Evolutionary conservation across 2,888 invertebrate genomes (phyloP).

Genomic region (Drosophila vallismaia): DNA sequence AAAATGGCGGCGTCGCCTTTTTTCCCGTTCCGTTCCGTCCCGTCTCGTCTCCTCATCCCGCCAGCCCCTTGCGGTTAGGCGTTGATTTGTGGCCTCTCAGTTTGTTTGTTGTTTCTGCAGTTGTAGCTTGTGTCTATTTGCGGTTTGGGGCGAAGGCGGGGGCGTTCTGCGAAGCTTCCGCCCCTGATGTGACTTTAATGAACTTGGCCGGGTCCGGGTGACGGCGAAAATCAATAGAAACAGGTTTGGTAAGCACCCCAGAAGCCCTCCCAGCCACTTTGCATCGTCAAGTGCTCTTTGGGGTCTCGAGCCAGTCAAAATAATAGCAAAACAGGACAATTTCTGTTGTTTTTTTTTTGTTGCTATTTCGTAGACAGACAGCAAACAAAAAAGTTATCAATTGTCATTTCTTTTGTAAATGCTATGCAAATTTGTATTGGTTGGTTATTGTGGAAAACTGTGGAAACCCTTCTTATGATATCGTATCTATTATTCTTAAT

Average conservation of each 20-base stretch:
- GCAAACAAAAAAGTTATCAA: conserved; percentile 67
- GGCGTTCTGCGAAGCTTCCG: conserved; percentile 19
- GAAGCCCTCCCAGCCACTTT: conserved; percentile 24
- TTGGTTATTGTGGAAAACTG: too few relatives aligned
- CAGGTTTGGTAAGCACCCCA: conserved; percentile 23
- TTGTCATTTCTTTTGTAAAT: conserved; percentile 50
- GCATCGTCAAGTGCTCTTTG: conserved; percentile 25
- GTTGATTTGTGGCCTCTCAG: conserved; percentile 72
- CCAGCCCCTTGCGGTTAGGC: conserved; percentile 64
- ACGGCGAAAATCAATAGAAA: conserved; percentile 64
- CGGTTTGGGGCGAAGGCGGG: conserved; percentile 51
- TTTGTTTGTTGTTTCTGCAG: conserved; percentile 41
- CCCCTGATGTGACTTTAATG: conserved; percentile 74
- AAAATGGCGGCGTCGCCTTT: conserved; percentile 65
- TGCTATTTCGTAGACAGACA: conserved; percentile 29
- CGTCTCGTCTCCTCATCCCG: conserved; percentile 2
- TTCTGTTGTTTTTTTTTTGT: too few relatives aligned
- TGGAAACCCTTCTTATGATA: background rate
- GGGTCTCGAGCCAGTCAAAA: conserved; percentile 55
- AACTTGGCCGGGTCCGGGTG: conserved; percentile 50
- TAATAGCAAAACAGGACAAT: conserved; percentile 63
- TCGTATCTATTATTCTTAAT: conserved; percentile 15
- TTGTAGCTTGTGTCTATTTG: conserved; percentile 67
- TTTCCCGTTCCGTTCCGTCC: conserved; percentile 14
- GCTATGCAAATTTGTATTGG: conserved; percentile 58